phyloP scores from a whole-genome alignment of 2,888 invertebrate genomes.

The Drosophila monieri region DNA sequence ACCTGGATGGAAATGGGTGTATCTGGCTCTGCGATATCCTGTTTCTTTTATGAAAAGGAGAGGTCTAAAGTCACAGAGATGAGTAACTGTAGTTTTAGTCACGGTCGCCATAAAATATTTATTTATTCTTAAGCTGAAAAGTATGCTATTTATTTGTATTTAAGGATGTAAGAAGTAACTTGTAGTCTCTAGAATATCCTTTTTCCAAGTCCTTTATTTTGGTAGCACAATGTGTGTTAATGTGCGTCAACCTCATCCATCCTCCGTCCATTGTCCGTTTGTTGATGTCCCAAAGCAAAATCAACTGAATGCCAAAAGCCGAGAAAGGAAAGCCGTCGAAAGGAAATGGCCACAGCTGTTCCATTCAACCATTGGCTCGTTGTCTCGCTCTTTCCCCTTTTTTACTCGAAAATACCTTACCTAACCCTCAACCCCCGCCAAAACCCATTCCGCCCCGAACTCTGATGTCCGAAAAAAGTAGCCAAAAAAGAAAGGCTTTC shows the following conservation, averaged over 20 bases:
- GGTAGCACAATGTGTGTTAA: conserved; percentile 77
- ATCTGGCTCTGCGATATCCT: background rate
- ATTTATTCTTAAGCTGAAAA: too few species aligned
- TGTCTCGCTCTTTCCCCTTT: conserved; percentile 50
- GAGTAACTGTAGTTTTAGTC: too few species aligned
- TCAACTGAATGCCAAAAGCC: conserved; percentile 30
- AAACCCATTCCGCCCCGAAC: background rate
- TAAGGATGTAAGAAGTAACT: background rate
- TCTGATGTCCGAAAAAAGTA: conserved; percentile 3
- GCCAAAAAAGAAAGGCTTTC: background rate
- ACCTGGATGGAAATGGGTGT: background rate
- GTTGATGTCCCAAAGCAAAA: conserved; percentile 20
- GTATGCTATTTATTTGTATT: too few species aligned
- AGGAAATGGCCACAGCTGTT: conserved; percentile 80
- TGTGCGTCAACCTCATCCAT: conserved; percentile 59
- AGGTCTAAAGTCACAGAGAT: too few species aligned
- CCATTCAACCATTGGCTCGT: conserved; percentile 50
- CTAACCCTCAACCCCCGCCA: background rate
- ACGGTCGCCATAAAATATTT: too few species aligned
- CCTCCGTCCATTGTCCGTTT: conserved; percentile 19
- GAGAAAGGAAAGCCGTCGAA: conserved; percentile 46
- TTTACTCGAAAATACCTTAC: conserved; percentile 2
- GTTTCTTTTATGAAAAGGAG: too few species aligned
- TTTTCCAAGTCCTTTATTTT: conserved; percentile 21
- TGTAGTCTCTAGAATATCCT: background rate